Conservation (phyloP, 2,797 vertebrate species). For the Anguilla megastoma region DNA sequence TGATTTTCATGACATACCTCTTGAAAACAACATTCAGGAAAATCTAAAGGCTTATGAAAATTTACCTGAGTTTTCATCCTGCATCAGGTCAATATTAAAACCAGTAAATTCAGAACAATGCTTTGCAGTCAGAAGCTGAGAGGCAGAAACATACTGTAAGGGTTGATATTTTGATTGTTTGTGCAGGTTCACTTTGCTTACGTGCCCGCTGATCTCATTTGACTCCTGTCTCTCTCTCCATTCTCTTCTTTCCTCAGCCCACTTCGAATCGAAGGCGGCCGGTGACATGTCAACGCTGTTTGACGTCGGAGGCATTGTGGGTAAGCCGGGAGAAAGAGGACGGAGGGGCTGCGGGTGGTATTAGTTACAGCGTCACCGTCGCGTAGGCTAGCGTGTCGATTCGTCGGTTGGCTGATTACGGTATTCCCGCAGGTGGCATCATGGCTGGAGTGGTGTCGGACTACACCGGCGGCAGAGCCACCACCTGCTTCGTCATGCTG, state of each 20-base stretch:
- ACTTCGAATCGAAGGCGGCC: slow-evolving; percentile 85
- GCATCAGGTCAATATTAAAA: neutral
- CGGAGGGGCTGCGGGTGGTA: neutral
- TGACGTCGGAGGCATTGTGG: slow-evolving; percentile 91
- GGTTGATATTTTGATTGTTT: neutral
- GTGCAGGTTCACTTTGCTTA: neutral
- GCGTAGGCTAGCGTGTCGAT: neutral
- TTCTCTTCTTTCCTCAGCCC: slow-evolving; percentile 69
- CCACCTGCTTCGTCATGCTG: slow-evolving; percentile 90
- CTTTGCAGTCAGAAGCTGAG: too few relatives aligned
- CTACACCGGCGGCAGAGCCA: slow-evolving; percentile 83
- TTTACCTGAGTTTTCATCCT: too few relatives aligned
- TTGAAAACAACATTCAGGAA: neutral
- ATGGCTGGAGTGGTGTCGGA: slow-evolving; percentile 87
- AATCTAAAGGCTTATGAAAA: too few relatives aligned
- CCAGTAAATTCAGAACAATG: neutral
- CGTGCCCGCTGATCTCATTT: neutral
- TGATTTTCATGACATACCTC: neutral
- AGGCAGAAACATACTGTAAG: neutral
- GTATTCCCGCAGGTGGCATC: slow-evolving; percentile 79
- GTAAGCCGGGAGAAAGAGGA: slow-evolving; percentile 63
- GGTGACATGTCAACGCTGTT: slow-evolving; percentile 94
- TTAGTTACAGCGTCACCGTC: neutral
- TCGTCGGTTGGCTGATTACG: neutral
- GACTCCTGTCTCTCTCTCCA: neutral